Conservation (phyloP, 53 echinoderm and acorn worm genomes). For the Crossaster papposus region DNA sequence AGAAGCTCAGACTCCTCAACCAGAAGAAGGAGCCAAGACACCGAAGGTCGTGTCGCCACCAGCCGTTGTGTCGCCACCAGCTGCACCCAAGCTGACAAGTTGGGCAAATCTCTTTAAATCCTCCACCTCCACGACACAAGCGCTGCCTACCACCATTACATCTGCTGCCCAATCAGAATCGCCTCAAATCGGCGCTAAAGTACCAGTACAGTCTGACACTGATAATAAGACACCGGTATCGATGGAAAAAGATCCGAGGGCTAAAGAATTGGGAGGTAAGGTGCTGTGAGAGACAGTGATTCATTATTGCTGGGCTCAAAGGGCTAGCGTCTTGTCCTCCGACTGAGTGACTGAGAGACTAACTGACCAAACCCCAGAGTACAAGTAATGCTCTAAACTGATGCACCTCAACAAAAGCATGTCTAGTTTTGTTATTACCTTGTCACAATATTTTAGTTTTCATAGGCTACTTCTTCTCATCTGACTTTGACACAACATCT, state of each 20-base stretch:
- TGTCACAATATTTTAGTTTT: too few species aligned
- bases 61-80: background rate
- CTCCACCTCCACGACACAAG: background rate
- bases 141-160: slow-evolving; percentile 16
- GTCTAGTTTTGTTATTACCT: too few species aligned
- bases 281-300: background rate
- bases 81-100: slow-evolving; percentile 64
- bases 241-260: slow-evolving; percentile 75
- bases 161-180: slow-evolving; percentile 49
- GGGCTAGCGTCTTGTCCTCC: too few species aligned
- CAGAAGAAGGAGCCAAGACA: slow-evolving; percentile 25
- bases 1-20: background rate
- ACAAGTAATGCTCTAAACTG: too few species aligned
- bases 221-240: slow-evolving; percentile 70
- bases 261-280: slow-evolving; percentile 90
- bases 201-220: slow-evolving; percentile 20
- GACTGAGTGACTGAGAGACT: too few species aligned
- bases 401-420: too few species aligned
- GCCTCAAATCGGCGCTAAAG: slow-evolving; percentile 13
- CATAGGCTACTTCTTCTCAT: too few species aligned
- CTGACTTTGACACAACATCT: too few species aligned
- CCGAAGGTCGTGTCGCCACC: background rate
- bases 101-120: slow-evolving; percentile 93
- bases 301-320: too few species aligned
- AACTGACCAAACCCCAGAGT: too few species aligned